Evolutionary conservation across 2,113 vertebrate species (phyloP).

Genomic region (Progne subis): DNA sequence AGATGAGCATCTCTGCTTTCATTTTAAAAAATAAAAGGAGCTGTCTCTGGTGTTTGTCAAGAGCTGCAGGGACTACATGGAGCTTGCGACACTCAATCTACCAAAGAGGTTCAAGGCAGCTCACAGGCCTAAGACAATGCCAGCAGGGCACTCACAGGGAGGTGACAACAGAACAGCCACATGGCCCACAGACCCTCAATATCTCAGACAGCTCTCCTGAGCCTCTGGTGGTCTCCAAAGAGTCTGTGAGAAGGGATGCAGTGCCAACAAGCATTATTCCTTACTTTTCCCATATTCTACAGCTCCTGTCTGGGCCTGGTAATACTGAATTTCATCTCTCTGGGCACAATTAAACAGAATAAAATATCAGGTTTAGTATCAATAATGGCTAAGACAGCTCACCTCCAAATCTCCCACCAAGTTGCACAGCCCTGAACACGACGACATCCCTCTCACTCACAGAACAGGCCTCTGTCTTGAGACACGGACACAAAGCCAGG

Average conservation of each 20-base stretch:
- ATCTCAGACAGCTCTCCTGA: not conserved
- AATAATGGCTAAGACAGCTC: not conserved
- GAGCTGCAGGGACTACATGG: not conserved
- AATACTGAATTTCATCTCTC: not conserved
- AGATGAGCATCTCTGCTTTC: not conserved
- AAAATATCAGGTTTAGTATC: not conserved
- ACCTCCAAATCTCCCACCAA: not conserved
- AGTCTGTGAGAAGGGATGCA: not conserved
- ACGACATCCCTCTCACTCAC: not conserved
- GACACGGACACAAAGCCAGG: not conserved
- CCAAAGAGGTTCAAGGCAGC: not conserved
- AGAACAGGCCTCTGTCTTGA: not conserved
- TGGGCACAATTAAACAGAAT: not conserved
- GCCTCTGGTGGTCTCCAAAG: not conserved
- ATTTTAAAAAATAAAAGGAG: constrained; percentile 9
- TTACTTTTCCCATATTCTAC: not conserved
- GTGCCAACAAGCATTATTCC: not conserved
- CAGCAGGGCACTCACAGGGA: not conserved
- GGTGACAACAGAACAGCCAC: not conserved
- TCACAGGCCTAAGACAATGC: not conserved
- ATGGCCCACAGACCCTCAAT: not conserved
- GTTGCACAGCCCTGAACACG: not conserved
- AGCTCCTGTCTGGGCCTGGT: not conserved
- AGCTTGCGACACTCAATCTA: not conserved
- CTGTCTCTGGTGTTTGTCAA: not conserved